Evolutionary conservation across 1,140 invertebrate genomes (phyloP), one percentile per base, ranked within the genome.

Genomic region (Calliopsis andreniformis): DNA sequence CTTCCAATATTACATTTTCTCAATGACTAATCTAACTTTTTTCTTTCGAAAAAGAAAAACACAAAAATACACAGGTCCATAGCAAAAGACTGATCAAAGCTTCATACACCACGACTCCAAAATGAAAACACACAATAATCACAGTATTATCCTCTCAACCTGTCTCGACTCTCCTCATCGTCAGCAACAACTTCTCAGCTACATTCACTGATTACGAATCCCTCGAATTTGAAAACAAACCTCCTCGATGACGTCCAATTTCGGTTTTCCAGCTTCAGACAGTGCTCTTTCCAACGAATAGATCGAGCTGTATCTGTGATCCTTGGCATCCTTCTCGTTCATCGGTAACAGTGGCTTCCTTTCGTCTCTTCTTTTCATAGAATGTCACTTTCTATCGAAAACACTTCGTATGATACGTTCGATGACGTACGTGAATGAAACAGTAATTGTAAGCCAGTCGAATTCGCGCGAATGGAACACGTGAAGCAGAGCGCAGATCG

Each of bases 221-320:
- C n/a, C n/a, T n/a, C n/a, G n/a, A n/a, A n/a, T n/a, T n/a, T n/a
- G 1, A 2, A 39, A 55, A 76, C 67, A 25, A 55, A 80, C 71
- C 79, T 82, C 39, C 2, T 51, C n/a, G 61, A 79, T 77, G 3
- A 49, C 25, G 10, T 51, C 28, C 39, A 69, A 23, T 39, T 20
- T 72, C 8, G 0, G 0, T 43, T 43, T 63, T 2, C 1, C 42
- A 20, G 3, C 20, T 12, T 0, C 14, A 14, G 51, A 28, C 7
- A 80, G 23, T 7, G 39, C 63, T 66, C 10, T 77, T 66, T 82
- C 53, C 47, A 85, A 20, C 3, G 47, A 78, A 58, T 76, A 66
- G n/a, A 83, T 79, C 6, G 68, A 80, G n/a, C 53, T 77, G 51
- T 79, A 80, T 43, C 10, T 85, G 28, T 66, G 42, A 51, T 86